These are phyloP conservation scores for Pica pica DNA, from an alignment of 2,113 vertebrate genomes.

Conservation along the genomic window DNA sequence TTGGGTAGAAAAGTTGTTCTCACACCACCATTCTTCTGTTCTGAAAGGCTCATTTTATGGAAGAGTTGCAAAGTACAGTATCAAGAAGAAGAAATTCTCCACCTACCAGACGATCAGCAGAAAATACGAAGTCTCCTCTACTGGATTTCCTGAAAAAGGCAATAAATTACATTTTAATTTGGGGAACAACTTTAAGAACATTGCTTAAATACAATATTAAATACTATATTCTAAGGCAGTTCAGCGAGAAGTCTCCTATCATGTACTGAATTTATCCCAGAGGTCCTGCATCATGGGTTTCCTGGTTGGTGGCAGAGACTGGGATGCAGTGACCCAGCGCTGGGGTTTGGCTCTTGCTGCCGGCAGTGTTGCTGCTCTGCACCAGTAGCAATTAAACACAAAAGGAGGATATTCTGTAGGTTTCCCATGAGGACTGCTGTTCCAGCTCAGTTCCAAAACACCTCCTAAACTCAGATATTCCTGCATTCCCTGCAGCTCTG, in stretches of 20 bases:
- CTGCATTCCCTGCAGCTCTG: background rate
- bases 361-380: background rate
- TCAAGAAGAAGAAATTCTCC: conserved; percentile 31
- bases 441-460: background rate
- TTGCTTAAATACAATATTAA: background rate
- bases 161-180: background rate
- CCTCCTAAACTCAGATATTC: background rate
- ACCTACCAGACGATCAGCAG: conserved; percentile 94
- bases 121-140: conserved; percentile 97
- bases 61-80: background rate
- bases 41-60: background rate
- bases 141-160: conserved; percentile 85
- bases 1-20: background rate
- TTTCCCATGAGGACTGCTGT: background rate
- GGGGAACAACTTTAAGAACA: background rate
- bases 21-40: background rate
- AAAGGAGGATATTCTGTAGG: background rate
- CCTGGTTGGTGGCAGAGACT: background rate
- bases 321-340: background rate
- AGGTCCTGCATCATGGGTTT: background rate
- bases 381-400: background rate
- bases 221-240: background rate
- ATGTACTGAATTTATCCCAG: background rate
- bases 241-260: background rate
- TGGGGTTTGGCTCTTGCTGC: background rate